Evolutionary conservation across 2,113 vertebrate genomes (phyloP).

Genomic region (Oenanthe melanoleuca): DNA sequence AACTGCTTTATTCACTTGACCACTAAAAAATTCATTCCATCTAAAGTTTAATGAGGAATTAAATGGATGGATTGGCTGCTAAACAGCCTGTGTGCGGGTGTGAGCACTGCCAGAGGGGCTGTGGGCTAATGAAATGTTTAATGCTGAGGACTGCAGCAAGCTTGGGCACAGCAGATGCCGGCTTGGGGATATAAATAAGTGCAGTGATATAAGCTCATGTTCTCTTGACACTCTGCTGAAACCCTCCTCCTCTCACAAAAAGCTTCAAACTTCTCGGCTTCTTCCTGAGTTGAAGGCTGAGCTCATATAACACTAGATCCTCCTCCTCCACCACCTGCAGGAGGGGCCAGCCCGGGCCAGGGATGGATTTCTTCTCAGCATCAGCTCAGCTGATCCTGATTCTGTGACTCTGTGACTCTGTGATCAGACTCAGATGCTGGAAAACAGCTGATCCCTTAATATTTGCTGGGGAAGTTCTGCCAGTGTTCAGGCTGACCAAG

Average conservation of each 20-base stretch:
- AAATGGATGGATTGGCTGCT: conserved; percentile 56
- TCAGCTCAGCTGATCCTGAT: background rate
- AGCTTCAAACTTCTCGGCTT: conserved; percentile 31
- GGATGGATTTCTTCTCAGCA: background rate
- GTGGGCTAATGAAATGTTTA: conserved; percentile 67
- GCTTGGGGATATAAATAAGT: conserved; percentile 53
- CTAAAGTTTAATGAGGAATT: conserved; percentile 67
- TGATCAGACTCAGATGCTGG: background rate
- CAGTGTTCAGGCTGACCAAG: background rate
- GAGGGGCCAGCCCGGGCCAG: background rate
- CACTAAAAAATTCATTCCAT: conserved; percentile 65
- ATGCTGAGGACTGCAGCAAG: conserved; percentile 49
- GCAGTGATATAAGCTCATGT: conserved; percentile 53
- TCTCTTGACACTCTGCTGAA: conserved; percentile 62
- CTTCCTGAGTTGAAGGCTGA: conserved; percentile 14
- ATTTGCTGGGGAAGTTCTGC: background rate
- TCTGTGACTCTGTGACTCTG: background rate
- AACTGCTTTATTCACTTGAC: conserved; percentile 53
- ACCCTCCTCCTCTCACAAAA: conserved; percentile 8
- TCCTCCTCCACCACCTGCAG: background rate
- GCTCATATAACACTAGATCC: background rate
- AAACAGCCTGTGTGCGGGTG: conserved; percentile 61
- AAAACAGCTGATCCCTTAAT: background rate
- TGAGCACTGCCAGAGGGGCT: conserved; percentile 56
- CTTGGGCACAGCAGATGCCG: conserved; percentile 41